Base-by-base conservation (phyloP, 30 jellyfish, hydroid and myxozoan genomes). In the Catostylus mosaicus region DNA sequence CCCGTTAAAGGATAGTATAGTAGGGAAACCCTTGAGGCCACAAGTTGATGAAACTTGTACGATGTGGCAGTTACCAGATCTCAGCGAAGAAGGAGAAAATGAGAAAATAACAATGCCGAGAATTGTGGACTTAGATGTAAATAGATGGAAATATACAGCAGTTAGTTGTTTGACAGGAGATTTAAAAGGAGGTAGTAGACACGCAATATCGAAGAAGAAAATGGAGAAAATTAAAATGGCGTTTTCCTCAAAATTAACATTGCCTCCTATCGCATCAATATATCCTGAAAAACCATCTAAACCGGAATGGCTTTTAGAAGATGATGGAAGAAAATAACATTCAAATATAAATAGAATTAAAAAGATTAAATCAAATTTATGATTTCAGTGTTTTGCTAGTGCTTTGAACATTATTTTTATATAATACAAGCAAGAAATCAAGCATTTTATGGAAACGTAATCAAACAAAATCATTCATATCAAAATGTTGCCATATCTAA, bases 191-290 rank as follows among this genome's bases (percentile, higher is more conserved):
- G 31, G 46, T 7, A 32, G 43, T 22, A 46, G 61, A 23, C 47
- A 12, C 47, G 78, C 30, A 34, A 36, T 87, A 16, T 40, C 91
- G 18, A 87, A 46, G 2, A 43, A 29, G 30, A 77, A 63, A 62
- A 69, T 87, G 81, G 84, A 80, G 73, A 61, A 78, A 54, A 86
- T 86, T 1, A 75, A 68, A 67, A 76, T 51, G 74, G 81, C 86
- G 33, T 77, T 67, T 62, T 71, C 96, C n/a, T 75, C 82, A 22
- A 75, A 67, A 24, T 56, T 77, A 2, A 75, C 73, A 51, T 86
- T 87, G 46, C 96, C 96, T 22, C 96, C 96, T 8, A 87, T 87
- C 30, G 96, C 96, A 7, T 38, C 96, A 11, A 36, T 87, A 45
- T 87, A 87, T 45, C 96, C 96, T 3, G 91, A 87, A 10, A 12